Conservation (phyloP, 2,797 vertebrate genomes). For the Pelochelys cantorii region DNA sequence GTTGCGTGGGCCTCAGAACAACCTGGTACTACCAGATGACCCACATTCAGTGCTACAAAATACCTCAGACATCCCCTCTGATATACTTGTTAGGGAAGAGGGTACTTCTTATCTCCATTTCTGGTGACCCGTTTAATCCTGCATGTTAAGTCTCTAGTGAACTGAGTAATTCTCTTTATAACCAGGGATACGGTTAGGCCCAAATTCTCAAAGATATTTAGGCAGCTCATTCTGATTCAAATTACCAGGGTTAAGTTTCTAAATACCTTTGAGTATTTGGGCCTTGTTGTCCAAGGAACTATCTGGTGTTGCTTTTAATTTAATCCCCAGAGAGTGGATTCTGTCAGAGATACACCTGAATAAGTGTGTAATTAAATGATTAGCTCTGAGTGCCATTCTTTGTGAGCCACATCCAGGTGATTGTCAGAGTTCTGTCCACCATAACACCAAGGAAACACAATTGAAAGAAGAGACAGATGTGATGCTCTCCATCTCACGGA, state of each 20-base stretch:
- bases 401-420: not conserved
- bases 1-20: too few relatives aligned
- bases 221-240: not conserved
- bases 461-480: not conserved
- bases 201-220: not conserved
- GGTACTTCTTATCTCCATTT: too few relatives aligned
- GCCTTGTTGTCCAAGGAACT: not conserved
- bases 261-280: not conserved
- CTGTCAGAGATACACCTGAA: not conserved
- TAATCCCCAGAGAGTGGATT: not conserved
- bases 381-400: not conserved
- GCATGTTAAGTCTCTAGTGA: too few relatives aligned
- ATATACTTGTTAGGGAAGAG: too few relatives aligned
- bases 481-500: not conserved
- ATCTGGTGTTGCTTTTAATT: not conserved
- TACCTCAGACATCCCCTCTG: too few relatives aligned
- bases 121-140: too few relatives aligned
- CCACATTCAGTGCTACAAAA: too few relatives aligned
- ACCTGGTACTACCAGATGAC: too few relatives aligned
- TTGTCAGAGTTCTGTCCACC: too few relatives aligned
- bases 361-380: not conserved
- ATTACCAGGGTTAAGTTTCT: not conserved
- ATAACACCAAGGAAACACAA: not conserved
- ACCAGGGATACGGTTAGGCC: not conserved
- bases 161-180: not conserved